Conservation (phyloP, 2,797 vertebrate genomes). For the Lycodopsis pacificus region DNA sequence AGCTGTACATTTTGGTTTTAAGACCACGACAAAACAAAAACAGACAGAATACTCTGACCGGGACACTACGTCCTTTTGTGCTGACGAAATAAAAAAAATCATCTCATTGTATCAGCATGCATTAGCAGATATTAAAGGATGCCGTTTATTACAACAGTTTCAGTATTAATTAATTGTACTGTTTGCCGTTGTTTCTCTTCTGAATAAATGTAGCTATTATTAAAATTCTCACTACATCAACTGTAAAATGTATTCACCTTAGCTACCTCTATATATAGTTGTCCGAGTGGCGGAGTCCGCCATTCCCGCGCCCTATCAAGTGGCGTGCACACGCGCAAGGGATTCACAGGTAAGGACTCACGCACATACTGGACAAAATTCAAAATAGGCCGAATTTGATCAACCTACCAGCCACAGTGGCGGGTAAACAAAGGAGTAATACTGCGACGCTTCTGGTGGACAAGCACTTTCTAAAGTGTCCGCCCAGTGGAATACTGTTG, state of each 20-base stretch:
- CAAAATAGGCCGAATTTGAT: too few species aligned
- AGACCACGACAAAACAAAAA: slow-evolving; percentile 22
- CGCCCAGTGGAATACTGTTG: too few species aligned
- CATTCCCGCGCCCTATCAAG: too few species aligned
- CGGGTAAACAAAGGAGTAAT: too few species aligned
- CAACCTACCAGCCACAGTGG: too few species aligned
- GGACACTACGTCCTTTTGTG: neutral
- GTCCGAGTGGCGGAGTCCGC: too few species aligned
- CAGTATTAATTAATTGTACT: neutral
- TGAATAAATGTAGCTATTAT: neutral
- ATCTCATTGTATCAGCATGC: neutral
- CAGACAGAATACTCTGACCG: neutral
- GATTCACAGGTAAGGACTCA: neutral
- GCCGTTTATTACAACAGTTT: slow-evolving; percentile 4
- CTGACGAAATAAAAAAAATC: slow-evolving; percentile 8
- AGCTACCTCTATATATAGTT: too few species aligned
- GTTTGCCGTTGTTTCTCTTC: neutral
- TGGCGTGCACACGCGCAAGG: neutral
- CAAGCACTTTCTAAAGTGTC: too few species aligned
- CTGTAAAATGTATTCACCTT: neutral
- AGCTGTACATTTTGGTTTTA: slow-evolving; percentile 18
- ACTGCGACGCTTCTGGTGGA: too few species aligned
- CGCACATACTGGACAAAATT: neutral
- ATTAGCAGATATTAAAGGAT: neutral
- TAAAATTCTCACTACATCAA: too few species aligned